A percentile compares a stretch with the other conserved stretches of the same genome.
Evolutionary conservation across 2,888 invertebrate species (phyloP).

Genomic region (Caenorhabditis plicata): DNA sequence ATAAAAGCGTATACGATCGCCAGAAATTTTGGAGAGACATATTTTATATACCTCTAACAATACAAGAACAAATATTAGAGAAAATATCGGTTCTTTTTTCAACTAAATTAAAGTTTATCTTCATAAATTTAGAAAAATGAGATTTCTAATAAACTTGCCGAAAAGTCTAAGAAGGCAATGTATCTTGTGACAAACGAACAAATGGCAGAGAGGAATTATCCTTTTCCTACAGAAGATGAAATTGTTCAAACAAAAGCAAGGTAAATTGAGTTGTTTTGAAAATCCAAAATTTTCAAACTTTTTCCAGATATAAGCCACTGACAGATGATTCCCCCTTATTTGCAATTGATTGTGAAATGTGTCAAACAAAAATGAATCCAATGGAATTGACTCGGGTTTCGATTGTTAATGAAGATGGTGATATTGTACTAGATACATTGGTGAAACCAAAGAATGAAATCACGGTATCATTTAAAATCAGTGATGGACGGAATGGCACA

Average conservation of each 20-base stretch:
- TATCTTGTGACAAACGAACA: conserved; percentile 27
- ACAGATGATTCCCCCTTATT: conserved; percentile 66
- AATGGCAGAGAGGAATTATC: conserved; percentile 38
- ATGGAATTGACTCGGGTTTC: conserved; percentile 68
- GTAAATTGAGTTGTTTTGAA: neutral
- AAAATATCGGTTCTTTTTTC: conserved; percentile 14
- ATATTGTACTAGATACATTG: conserved; percentile 67
- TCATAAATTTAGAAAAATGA: neutral
- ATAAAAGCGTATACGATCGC: conserved; percentile 30
- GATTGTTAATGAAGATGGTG: conserved; percentile 67
- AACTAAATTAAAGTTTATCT: neutral
- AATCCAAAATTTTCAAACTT: no score
- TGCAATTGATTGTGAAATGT: conserved; percentile 70
- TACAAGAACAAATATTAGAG: conserved; percentile 43
- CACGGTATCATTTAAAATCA: neutral
- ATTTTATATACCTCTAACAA: conserved; percentile 37
- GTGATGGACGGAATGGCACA: neutral
- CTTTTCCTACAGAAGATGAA: conserved; percentile 31
- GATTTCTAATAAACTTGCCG: conserved; percentile 7
- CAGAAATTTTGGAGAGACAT: conserved; percentile 49
- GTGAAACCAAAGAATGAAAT: conserved; percentile 67
- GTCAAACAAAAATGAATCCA: conserved; percentile 57
- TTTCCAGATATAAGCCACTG: conserved; percentile 45
- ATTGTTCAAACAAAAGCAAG: conserved; percentile 26
- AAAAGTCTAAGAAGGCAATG: conserved; percentile 1